A percentile compares a stretch with the other conserved stretches of the same genome.
Evolutionary conservation across 2,888 invertebrate species (phyloP).

Genomic region (Nesidiocoris tenuis): DNA sequence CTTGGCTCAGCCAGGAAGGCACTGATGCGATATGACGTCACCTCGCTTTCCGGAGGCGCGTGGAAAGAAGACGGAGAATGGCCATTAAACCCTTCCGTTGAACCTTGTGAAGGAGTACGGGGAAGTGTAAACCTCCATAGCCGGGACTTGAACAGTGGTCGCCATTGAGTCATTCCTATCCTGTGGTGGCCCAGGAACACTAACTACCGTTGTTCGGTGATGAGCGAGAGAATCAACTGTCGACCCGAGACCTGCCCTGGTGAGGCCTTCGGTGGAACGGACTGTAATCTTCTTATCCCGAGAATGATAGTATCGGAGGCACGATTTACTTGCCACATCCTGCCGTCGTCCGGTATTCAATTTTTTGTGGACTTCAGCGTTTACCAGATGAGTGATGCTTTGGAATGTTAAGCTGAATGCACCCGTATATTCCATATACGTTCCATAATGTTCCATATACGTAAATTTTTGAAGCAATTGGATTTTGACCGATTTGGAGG

Average conservation of each 20-base stretch:
- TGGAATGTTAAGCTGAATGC: too few relatives aligned
- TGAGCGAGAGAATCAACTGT: background rate
- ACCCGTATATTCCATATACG: too few relatives aligned
- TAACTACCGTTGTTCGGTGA: conserved; percentile 5
- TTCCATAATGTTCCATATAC: too few relatives aligned
- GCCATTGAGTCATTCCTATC: conserved; percentile 1
- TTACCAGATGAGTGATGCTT: too few relatives aligned
- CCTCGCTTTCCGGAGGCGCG: background rate
- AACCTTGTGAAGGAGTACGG: background rate
- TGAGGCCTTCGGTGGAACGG: background rate
- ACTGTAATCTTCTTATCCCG: background rate
- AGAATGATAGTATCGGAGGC: background rate
- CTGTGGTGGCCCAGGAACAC: background rate
- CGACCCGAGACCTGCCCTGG: background rate
- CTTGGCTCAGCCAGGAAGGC: background rate
- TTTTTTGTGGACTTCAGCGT: too few relatives aligned
- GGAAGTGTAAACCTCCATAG: background rate
- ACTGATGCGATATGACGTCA: conserved; percentile 9
- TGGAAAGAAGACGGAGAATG: background rate
- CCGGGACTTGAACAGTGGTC: background rate
- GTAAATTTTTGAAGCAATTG: too few relatives aligned
- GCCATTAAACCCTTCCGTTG: background rate
- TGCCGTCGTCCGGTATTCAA: too few relatives aligned
- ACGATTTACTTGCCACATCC: background rate
- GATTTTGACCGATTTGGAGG: too few relatives aligned